Percentiles rank a stretch among this genome's conserved stretches.
Conservation (phyloP, 2,888 invertebrate genomes). For the Cerastoderma edule region DNA sequence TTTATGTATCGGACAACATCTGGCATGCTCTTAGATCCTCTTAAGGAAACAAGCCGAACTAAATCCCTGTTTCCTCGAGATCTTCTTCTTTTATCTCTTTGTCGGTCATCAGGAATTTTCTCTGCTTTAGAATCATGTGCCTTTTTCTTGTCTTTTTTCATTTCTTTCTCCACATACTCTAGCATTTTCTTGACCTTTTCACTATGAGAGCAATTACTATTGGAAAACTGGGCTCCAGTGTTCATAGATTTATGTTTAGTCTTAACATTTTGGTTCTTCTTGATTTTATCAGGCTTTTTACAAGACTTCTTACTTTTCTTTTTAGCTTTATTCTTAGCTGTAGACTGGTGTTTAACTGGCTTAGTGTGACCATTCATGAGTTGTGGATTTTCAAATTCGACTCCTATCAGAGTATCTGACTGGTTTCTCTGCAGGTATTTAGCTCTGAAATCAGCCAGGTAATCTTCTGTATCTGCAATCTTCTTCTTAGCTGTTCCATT, state of each 20-base stretch:
- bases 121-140: slow-evolving; percentile 12
- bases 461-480: neutral
- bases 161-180: slow-evolving; percentile 35
- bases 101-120: slow-evolving; percentile 20
- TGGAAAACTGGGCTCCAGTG: slow-evolving; percentile 20
- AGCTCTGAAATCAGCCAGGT: slow-evolving; percentile 37
- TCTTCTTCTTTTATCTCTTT: slow-evolving; percentile 21
- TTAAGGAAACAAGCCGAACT: slow-evolving; percentile 49
- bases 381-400: slow-evolving; percentile 53
- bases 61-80: slow-evolving; percentile 54
- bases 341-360: slow-evolving; percentile 16
- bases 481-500: slow-evolving; percentile 15
- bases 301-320: slow-evolving; percentile 9
- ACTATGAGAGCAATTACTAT: slow-evolving; percentile 29
- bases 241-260: slow-evolving; percentile 29
- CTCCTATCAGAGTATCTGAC: slow-evolving; percentile 58
- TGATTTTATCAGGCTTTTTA: neutral
- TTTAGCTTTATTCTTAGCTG: slow-evolving; percentile 27
- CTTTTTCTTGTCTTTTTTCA: slow-evolving; percentile 44
- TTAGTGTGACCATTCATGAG: slow-evolving; percentile 32
- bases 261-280: neutral
- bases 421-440: slow-evolving; percentile 46
- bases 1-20: slow-evolving; percentile 56
- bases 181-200: slow-evolving; percentile 44
- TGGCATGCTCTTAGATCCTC: slow-evolving; percentile 51